Conservation (phyloP, 2,113 vertebrate genomes). For the Corythaixoides concolor region DNA sequence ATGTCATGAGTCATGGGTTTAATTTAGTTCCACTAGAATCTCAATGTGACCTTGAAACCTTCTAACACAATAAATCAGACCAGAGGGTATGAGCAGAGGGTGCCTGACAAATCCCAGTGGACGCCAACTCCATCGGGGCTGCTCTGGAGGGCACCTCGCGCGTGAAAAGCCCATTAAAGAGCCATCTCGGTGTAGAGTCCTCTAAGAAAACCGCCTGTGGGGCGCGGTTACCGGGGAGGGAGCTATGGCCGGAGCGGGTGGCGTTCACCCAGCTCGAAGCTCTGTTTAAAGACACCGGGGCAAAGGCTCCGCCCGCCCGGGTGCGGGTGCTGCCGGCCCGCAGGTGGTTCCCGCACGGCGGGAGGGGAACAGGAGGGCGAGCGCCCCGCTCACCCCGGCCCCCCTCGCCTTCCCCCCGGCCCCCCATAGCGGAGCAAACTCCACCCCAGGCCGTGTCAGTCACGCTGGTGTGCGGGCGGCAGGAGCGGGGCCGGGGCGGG, state of each 20-base stretch:
- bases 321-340: background rate
- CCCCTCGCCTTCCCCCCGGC: background rate
- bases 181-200: background rate
- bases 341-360: background rate
- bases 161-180: background rate
- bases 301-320: background rate
- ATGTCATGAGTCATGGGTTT: conserved; percentile 56
- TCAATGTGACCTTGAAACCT: conserved; percentile 52
- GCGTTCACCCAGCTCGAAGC: too few species aligned
- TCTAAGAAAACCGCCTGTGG: background rate
- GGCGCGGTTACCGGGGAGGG: background rate
- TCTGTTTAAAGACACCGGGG: background rate
- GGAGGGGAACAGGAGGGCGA: too few species aligned
- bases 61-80: conserved; percentile 21
- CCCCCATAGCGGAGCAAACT: background rate
- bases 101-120: background rate
- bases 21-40: conserved; percentile 42
- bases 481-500: background rate
- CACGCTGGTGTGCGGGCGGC: background rate
- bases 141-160: background rate
- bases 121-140: background rate
- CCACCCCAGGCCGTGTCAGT: conserved; percentile 36
- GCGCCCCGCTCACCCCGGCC: background rate
- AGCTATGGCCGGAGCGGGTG: background rate
- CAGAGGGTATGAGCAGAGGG: background rate